These are phyloP conservation scores for Petrolisthes cinctipes DNA, from an alignment of 2,888 invertebrate species.

Conservation along the genomic window DNA sequence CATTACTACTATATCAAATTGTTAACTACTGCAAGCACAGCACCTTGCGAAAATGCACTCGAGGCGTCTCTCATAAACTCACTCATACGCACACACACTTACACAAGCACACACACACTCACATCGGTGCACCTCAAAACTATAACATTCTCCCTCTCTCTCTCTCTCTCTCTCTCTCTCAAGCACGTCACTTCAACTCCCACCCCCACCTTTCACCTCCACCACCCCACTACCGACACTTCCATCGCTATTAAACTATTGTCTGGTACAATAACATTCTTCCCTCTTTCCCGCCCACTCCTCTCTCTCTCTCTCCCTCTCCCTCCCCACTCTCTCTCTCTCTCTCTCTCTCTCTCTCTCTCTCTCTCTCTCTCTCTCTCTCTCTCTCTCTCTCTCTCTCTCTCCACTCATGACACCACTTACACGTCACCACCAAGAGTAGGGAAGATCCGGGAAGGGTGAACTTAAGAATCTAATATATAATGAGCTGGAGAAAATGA, in stretches of 20 bases:
- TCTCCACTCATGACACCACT: too few relatives aligned
- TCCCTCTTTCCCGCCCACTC: not conserved
- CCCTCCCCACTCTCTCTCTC: not conserved
- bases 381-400: not conserved
- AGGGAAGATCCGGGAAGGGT: too few relatives aligned
- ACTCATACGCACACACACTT: not conserved
- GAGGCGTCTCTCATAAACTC: not conserved
- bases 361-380: not conserved
- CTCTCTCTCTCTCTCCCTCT: not conserved
- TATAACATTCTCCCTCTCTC: not conserved
- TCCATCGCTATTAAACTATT: not conserved
- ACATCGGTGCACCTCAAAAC: not conserved
- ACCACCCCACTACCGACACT: not conserved
- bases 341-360: not conserved
- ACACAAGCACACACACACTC: not conserved
- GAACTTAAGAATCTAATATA: too few relatives aligned
- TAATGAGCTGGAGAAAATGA: too few relatives aligned
- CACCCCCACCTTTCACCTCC: not conserved
- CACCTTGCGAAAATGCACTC: too few relatives aligned
- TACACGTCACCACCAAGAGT: too few relatives aligned
- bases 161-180: not conserved
- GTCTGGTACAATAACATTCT: not conserved
- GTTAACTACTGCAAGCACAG: not conserved
- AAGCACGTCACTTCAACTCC: not conserved
- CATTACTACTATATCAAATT: not conserved